Percentiles rank a stretch among this genome's conserved stretches.
These are phyloP conservation scores for Chalcosyrphus nemorum DNA, from an alignment of 2,888 invertebrate genomes.

Conservation along the genomic window DNA sequence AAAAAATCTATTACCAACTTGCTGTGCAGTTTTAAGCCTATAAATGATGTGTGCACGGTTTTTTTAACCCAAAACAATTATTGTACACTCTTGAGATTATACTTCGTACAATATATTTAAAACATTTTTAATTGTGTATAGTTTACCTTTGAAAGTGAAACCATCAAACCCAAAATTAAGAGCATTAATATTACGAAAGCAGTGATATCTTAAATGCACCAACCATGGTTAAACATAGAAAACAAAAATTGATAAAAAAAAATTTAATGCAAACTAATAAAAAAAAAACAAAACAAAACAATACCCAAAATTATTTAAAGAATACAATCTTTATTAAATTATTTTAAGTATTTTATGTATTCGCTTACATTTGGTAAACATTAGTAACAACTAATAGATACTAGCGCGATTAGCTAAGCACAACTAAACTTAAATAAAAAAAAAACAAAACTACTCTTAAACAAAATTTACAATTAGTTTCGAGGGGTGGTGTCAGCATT, in stretches of 20 bases:
- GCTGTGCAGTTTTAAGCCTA: background rate
- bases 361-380: conserved; percentile 57
- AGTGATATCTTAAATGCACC: conserved; percentile 24
- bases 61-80: background rate
- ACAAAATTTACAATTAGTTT: conserved; percentile 55
- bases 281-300: conserved; percentile 54
- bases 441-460: conserved; percentile 6
- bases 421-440: conserved; percentile 46
- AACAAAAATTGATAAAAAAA: conserved; percentile 48
- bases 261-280: conserved; percentile 43
- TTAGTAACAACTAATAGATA: conserved; percentile 69
- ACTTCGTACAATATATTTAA: background rate
- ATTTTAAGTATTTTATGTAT: conserved; percentile 46
- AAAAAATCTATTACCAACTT: background rate
- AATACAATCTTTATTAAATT: conserved; percentile 68
- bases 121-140: background rate
- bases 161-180: conserved; percentile 14
- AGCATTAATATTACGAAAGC: conserved; percentile 53
- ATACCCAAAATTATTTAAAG: conserved; percentile 63
- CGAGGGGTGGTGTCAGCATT: conserved; percentile 18
- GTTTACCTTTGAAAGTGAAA: background rate
- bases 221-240: conserved; percentile 64
- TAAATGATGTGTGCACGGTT: background rate
- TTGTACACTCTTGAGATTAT: background rate
- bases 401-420: conserved; percentile 65